Evolutionary conservation across 2,113 vertebrate genomes (phyloP).

Genomic region (Glaucidium brasilianum): DNA sequence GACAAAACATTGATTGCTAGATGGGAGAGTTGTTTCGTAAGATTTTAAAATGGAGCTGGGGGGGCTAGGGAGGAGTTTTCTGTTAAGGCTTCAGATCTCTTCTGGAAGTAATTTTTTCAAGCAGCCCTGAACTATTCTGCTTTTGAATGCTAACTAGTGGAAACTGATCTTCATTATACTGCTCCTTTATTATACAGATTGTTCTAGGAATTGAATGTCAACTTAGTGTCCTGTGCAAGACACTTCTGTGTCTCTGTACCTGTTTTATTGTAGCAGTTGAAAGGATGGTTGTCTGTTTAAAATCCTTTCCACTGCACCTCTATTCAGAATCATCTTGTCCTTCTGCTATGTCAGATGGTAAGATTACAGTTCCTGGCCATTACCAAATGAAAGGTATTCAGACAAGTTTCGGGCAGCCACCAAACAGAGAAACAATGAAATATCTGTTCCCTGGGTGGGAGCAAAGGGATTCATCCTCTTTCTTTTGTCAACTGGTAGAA

Average conservation of each 20-base stretch:
- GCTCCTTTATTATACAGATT: background rate
- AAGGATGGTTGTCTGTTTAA: slow-evolving; percentile 6
- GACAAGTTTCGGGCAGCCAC: background rate
- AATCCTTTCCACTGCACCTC: slow-evolving; percentile 1
- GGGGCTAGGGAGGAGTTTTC: background rate
- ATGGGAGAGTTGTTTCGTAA: background rate
- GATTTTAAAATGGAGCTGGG: background rate
- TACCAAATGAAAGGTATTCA: slow-evolving; percentile 36
- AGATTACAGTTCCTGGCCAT: slow-evolving; percentile 48
- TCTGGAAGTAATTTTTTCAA: background rate
- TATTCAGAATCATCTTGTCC: slow-evolving; percentile 40
- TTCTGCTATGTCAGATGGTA: slow-evolving; percentile 54
- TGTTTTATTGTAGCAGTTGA: background rate
- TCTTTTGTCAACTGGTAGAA: slow-evolving; percentile 1
- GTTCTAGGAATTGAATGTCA: background rate
- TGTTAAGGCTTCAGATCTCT: accelerated
- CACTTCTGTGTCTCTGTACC: background rate
- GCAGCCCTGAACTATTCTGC: background rate
- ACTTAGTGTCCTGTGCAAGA: background rate
- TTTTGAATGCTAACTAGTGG: background rate
- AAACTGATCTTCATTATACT: background rate
- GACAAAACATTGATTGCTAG: background rate
- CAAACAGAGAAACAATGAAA: slow-evolving; percentile 29
- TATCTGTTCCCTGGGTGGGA: slow-evolving; percentile 61
- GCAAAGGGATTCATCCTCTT: slow-evolving; percentile 17